Evolutionary conservation across 2,888 invertebrate species (phyloP), one percentile per base, ranked within the genome.

Genomic region (Rhagonycha fulva): DNA sequence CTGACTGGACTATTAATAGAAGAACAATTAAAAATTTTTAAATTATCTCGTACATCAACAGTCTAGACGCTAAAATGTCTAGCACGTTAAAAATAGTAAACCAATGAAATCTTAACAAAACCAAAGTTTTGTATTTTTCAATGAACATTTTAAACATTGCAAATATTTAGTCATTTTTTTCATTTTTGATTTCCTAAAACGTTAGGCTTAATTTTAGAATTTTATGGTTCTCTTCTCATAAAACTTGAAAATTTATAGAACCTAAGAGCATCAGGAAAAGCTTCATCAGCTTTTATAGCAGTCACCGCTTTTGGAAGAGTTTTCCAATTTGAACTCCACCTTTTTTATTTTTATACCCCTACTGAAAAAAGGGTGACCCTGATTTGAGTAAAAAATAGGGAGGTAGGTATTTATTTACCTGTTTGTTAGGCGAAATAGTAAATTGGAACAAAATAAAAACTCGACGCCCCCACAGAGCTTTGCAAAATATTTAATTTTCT

Each of bases 11-110:
- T 47, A 47, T 47, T 47, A 47, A n/a, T 62, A 68, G 66, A 72
- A 67, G 23, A 66, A 66, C 63, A 24, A 24, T 63, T 68, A 69
- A 75, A 72, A 72, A 72, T 23, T 28, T 76, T 47, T 70, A 67
- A 62, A 76, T 61, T 68, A 24, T 72, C 70, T 63, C 72, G 68
- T 68, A 76, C 66, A 76, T 76, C 76, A 76, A 76, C 76, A 69
- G 72, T 69, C 28, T 23, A 67, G 69, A 23, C 76, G 70, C 71
- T 72, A 72, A 74, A 69, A 68, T 72, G 76, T 76, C 76, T 76
- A 76, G 76, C 70, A 72, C 26, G 72, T 68, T 72, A 76, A 76
- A 76, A 76, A 76, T 76, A 76, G 76, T 66, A n/a, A 28, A 67
- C 69, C 69, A 71, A 76, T 72, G 69, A 72, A 76, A 76, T 72